Percentiles rank a stretch among this genome's conserved stretches.
These are phyloP conservation scores for Mormoops blainvillei DNA, from an alignment of 2,113 vertebrate genomes.

Conservation along the genomic window DNA sequence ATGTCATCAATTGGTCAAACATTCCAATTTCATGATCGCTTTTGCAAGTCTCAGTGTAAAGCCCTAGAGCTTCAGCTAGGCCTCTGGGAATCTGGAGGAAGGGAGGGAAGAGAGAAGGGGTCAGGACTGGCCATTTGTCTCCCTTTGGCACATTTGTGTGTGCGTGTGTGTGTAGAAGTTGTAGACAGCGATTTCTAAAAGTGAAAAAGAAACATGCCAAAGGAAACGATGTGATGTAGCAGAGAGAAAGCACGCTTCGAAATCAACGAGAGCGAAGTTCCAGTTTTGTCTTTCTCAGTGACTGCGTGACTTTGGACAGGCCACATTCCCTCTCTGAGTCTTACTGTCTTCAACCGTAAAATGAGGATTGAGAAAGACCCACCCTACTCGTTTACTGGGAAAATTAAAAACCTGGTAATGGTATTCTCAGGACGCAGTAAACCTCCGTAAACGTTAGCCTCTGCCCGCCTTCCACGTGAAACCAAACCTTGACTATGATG, in stretches of 20 bases:
- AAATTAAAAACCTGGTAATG: neutral
- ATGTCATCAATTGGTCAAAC: neutral
- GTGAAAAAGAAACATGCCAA: neutral
- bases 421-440: neutral
- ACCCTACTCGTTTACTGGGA: neutral
- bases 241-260: neutral
- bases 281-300: neutral
- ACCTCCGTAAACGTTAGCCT: neutral
- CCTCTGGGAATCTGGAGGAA: neutral
- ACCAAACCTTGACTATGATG: neutral
- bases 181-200: neutral
- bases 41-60: neutral
- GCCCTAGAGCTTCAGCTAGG: neutral
- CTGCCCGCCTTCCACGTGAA: neutral
- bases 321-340: neutral
- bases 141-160: neutral
- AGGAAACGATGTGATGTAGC: neutral
- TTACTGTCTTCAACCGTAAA: neutral
- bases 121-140: neutral
- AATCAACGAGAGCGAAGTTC: neutral
- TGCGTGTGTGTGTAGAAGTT: neutral
- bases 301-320: neutral
- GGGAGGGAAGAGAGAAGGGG: neutral
- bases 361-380: neutral
- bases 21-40: neutral